Evolutionary conservation across 2,888 invertebrate genomes (phyloP).

Genomic region (Chromoteleia sp.): DNA sequence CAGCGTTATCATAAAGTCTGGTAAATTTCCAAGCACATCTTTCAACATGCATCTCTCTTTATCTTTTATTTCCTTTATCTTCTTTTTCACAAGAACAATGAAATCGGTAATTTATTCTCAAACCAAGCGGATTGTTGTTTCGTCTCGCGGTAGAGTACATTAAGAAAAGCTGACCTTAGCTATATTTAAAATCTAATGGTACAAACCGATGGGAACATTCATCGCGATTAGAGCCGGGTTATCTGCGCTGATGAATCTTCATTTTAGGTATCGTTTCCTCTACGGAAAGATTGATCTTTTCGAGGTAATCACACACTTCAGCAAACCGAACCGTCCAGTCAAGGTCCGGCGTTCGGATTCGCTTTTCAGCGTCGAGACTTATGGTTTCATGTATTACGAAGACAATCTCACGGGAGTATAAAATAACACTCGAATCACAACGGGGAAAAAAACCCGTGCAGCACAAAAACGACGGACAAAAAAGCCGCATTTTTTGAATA

Average conservation of each 20-base stretch:
- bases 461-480: slow-evolving; percentile 31
- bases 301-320: slow-evolving; percentile 66
- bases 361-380: slow-evolving; percentile 62
- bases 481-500: slow-evolving; percentile 26
- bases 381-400: slow-evolving; percentile 60
- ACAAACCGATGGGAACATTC: slow-evolving; percentile 59
- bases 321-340: slow-evolving; percentile 67
- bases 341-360: slow-evolving; percentile 60
- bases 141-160: slow-evolving; percentile 4
- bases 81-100: neutral
- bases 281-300: slow-evolving; percentile 66
- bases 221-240: slow-evolving; percentile 63
- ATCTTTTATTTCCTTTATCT: neutral
- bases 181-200: slow-evolving; percentile 55
- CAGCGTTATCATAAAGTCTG: too few species aligned
- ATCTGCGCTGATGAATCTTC: slow-evolving; percentile 67
- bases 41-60: too few species aligned
- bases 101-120: slow-evolving; percentile 35
- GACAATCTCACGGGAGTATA: slow-evolving; percentile 53
- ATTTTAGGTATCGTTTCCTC: slow-evolving; percentile 67
- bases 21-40: too few species aligned
- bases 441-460: slow-evolving; percentile 18
- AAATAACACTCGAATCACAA: slow-evolving; percentile 57
- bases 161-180: slow-evolving; percentile 51
- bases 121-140: slow-evolving; percentile 26